Base-by-base conservation (phyloP, 2,113 vertebrate species). In the Myanophis thanlyinensis region DNA sequence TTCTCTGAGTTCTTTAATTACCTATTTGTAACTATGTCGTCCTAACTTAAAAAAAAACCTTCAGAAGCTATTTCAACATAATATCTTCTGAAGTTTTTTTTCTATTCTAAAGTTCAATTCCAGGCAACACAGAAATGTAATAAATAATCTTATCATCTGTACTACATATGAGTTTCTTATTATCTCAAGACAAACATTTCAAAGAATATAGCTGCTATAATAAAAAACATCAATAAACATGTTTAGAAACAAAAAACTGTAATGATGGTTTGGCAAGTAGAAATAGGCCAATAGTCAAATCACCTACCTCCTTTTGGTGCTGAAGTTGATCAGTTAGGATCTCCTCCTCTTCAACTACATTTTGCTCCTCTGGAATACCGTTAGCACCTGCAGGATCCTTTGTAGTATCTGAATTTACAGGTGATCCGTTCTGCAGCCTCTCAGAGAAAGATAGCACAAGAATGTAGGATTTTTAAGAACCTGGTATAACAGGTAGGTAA, bases 221-320 rank as follows among this genome's bases (percentile, higher is more conserved):
- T 49, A 18, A 23, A 54, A 91, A 87, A 51, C 5, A 25, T 44
- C 23, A 92, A 92, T 51, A 85, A 40, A 40, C 40, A 44, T 47
- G 35, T 84, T 80, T 44, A 35, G 46, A 92, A 84, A 84, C 35
- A 88, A 92, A 92, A 13, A 5, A 80, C 2, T 27, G 4, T 35
- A 92, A 46, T 20, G 84, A 40, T 47, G 3, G 10, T 59, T 12
- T 84, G 48, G 27, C 47, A 59, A 56, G 15, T n/a, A 67, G n/a
- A 52, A 12, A 90, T 4, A 25, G 44, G 1, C 46, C 22, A 88
- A 90, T 85, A 93, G 1, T 30, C 27, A 48, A 30, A 5, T 9
- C 53, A 25, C 94, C 23, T 51, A 98, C 98, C 97, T 97, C 93
- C 93, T 8, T 95, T 80, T 93, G 92, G 53, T 95, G 84, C 1